Percentiles rank a stretch among this genome's conserved stretches.
phyloP scores from a whole-genome alignment of 1,140 invertebrate species.

The Drosophila burlai region DNA sequence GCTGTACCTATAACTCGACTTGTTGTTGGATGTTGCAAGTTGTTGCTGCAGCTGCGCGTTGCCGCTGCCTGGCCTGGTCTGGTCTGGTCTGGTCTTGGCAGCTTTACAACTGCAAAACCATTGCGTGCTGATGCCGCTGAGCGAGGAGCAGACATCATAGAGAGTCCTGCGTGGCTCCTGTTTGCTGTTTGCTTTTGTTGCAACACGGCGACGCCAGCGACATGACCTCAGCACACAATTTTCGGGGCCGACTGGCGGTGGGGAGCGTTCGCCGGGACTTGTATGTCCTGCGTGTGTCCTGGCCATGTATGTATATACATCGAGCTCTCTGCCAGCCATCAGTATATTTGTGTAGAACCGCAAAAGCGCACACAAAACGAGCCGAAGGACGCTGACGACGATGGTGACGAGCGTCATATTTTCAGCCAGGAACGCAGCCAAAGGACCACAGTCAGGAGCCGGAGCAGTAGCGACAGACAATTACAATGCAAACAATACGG shows the following conservation, averaged over 20 bases:
- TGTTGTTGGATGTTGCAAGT: slow-evolving; percentile 36
- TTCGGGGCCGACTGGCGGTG: slow-evolving; percentile 27
- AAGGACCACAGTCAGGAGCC: slow-evolving; percentile 25
- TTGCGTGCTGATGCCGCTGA: slow-evolving; percentile 64
- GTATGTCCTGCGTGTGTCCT: slow-evolving; percentile 39
- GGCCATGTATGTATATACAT: slow-evolving; percentile 20
- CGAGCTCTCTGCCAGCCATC: slow-evolving; percentile 49
- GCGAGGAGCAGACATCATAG: slow-evolving; percentile 52
- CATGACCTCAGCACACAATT: slow-evolving; percentile 79
- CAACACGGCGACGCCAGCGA: slow-evolving; percentile 64
- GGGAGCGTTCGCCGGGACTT: slow-evolving; percentile 18
- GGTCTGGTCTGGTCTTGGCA: slow-evolving; percentile 65
- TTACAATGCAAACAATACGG: slow-evolving; percentile 75
- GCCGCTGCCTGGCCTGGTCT: background rate
- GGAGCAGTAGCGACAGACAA: slow-evolving; percentile 57
- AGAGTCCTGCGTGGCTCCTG: slow-evolving; percentile 33
- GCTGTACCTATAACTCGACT: slow-evolving; percentile 62
- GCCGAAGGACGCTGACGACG: slow-evolving; percentile 45
- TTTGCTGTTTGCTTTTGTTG: slow-evolving; percentile 34
- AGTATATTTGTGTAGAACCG: slow-evolving; percentile 80
- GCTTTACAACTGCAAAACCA: slow-evolving; percentile 75
- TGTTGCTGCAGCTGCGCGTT: slow-evolving; percentile 46
- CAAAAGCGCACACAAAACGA: slow-evolving; percentile 63
- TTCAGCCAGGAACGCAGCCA: slow-evolving; percentile 44
- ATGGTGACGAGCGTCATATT: slow-evolving; percentile 52